These are phyloP conservation scores for Syngnathus rostellatus DNA, from an alignment of 2,797 vertebrate species.

Conservation along the genomic window DNA sequence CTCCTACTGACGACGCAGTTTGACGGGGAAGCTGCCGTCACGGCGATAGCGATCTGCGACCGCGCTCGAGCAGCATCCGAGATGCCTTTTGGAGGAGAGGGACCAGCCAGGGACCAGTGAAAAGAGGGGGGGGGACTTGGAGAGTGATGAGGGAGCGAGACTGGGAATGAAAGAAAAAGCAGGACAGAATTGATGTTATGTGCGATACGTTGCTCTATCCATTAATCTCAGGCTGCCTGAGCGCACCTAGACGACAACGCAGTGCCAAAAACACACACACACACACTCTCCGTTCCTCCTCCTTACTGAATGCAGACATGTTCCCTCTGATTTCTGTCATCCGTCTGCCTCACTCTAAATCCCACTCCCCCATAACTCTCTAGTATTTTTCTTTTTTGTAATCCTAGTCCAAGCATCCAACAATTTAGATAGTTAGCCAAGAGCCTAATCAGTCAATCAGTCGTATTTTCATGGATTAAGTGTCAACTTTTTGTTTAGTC, in stretches of 20 bases:
- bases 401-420: not conserved
- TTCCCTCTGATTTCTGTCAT: slow-evolving; percentile 47
- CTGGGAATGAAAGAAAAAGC: slow-evolving; percentile 54
- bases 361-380: slow-evolving; percentile 1
- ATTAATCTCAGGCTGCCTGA: slow-evolving; percentile 47
- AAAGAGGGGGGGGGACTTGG: slow-evolving; percentile 19
- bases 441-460: not conserved
- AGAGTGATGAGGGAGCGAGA: slow-evolving; percentile 52
- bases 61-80: slow-evolving; percentile 49
- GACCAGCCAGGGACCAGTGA: slow-evolving; percentile 42
- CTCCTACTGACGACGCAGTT: slow-evolving; percentile 31
- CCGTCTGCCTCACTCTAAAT: slow-evolving; percentile 13
- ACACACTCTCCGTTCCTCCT: slow-evolving; percentile 10
- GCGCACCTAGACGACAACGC: slow-evolving; percentile 32
- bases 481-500: not conserved
- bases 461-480: not conserved
- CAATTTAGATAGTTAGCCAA: not conserved
- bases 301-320: slow-evolving; percentile 45
- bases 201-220: slow-evolving; percentile 49
- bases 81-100: slow-evolving; percentile 56
- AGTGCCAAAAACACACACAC: slow-evolving; percentile 30
- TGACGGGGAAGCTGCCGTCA: slow-evolving; percentile 45
- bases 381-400: not conserved
- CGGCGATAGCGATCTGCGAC: slow-evolving; percentile 47
- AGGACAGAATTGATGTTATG: slow-evolving; percentile 62